A percentile compares a stretch with the other conserved stretches of the same genome.
Conservation (phyloP, 2,113 vertebrate species). For the Aythya baeri region DNA sequence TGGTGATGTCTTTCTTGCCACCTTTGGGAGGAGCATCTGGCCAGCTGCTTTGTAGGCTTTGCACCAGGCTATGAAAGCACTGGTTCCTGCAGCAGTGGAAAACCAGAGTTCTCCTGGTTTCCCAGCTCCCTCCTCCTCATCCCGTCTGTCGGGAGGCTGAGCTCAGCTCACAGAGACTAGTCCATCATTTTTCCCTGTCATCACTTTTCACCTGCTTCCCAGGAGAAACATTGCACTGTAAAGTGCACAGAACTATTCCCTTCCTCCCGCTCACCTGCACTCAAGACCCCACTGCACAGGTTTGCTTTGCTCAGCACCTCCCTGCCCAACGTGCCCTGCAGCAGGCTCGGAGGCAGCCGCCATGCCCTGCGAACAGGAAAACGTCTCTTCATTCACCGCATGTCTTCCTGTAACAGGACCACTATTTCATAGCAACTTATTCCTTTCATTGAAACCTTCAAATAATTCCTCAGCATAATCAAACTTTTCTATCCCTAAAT, state of each 20-base stretch:
- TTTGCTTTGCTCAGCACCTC: background rate
- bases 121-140: background rate
- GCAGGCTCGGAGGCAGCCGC: background rate
- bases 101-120: background rate
- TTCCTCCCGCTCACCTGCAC: accelerated
- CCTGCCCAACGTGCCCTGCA: background rate
- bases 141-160: background rate
- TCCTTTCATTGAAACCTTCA: constrained; percentile 3
- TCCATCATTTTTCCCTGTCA: background rate
- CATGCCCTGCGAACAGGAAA: background rate
- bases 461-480: constrained; percentile 67
- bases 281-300: accelerated
- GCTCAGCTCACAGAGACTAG: background rate
- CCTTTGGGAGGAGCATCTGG: background rate
- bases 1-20: background rate
- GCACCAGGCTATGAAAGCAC: accelerated
- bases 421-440: constrained; percentile 39
- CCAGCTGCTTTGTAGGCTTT: background rate
- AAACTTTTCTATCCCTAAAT: constrained; percentile 67
- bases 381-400: background rate
- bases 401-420: background rate
- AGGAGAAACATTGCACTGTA: background rate
- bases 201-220: background rate
- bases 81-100: background rate
- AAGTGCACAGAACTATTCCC: background rate